Evolutionary conservation across 2,888 invertebrate species (phyloP).

Genomic region (Protodeltote pygarga): DNA sequence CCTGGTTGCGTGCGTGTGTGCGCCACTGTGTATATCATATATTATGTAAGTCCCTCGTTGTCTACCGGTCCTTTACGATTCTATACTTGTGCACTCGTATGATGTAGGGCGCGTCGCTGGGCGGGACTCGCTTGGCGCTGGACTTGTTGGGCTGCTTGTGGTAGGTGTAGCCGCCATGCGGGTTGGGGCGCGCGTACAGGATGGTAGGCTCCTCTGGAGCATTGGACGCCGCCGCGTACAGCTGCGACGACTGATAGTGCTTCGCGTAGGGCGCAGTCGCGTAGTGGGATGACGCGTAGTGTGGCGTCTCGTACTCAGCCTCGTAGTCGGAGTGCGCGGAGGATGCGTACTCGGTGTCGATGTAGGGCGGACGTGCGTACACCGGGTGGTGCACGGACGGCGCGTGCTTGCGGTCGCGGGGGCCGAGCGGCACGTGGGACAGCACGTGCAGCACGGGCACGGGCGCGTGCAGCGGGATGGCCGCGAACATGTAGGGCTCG

Average conservation of each 20-base stretch:
- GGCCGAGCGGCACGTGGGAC: slow-evolving; percentile 53
- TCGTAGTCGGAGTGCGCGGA: slow-evolving; percentile 31
- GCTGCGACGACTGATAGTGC: slow-evolving; percentile 15
- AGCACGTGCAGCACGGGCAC: slow-evolving; percentile 69
- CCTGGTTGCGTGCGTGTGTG: too few species aligned
- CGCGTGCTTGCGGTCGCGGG: slow-evolving; percentile 42
- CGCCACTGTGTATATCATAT: too few species aligned
- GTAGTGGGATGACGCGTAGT: slow-evolving; percentile 14
- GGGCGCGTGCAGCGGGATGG: slow-evolving; percentile 72
- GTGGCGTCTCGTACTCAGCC: slow-evolving; percentile 22
- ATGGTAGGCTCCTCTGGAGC: slow-evolving; percentile 52
- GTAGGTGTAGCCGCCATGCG: slow-evolving; percentile 72
- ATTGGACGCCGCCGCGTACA: slow-evolving; percentile 17
- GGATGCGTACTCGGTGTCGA: slow-evolving; percentile 25
- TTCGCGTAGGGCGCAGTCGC: slow-evolving; percentile 23
- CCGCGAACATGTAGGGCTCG: slow-evolving; percentile 69
- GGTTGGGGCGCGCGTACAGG: slow-evolving; percentile 72
- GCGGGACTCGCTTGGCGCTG: slow-evolving; percentile 34
- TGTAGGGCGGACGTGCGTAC: slow-evolving; percentile 41
- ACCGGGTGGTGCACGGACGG: slow-evolving; percentile 49
- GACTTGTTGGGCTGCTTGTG: slow-evolving; percentile 52
- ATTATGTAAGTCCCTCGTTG: background rate
- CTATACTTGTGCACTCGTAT: slow-evolving; percentile 74
- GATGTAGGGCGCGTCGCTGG: slow-evolving; percentile 59
- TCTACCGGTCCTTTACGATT: slow-evolving; percentile 49